Conservation (phyloP, 1,140 invertebrate genomes). For the Zaprionus ghesquierei region DNA sequence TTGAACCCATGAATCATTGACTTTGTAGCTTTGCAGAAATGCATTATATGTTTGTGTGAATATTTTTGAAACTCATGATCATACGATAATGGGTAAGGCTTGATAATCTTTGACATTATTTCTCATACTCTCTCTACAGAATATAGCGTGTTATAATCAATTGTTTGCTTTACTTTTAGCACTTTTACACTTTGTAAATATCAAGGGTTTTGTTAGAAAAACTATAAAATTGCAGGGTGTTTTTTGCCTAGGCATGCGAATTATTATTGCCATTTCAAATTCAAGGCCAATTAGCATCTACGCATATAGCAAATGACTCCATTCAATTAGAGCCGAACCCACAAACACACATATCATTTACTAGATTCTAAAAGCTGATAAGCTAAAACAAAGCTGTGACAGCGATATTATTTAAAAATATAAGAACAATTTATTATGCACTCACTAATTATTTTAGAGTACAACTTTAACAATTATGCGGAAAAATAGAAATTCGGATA, state of each 20-base stretch:
- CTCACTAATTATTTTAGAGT: too few relatives aligned
- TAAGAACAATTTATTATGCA: too few relatives aligned
- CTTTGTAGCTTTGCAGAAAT: background rate
- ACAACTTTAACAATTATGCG: background rate
- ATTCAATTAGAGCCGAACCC: slow-evolving; percentile 17
- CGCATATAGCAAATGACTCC: slow-evolving; percentile 2
- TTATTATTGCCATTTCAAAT: slow-evolving; percentile 13
- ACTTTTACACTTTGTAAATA: background rate
- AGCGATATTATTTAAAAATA: background rate
- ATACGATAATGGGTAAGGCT: background rate
- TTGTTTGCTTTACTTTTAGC: background rate
- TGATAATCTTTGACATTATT: background rate
- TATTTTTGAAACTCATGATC: background rate
- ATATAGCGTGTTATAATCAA: background rate
- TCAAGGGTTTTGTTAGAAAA: too few relatives aligned
- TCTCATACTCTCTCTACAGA: background rate
- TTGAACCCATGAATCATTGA: background rate
- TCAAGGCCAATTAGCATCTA: slow-evolving; percentile 60
- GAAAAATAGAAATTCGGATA: background rate
- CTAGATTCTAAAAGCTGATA: background rate
- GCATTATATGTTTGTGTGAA: background rate
- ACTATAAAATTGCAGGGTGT: background rate
- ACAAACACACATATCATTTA: background rate
- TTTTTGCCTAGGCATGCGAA: background rate
- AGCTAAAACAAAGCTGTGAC: background rate